Base-by-base conservation (phyloP, 1,140 invertebrate species). In the Frieseomelitta varia region DNA sequence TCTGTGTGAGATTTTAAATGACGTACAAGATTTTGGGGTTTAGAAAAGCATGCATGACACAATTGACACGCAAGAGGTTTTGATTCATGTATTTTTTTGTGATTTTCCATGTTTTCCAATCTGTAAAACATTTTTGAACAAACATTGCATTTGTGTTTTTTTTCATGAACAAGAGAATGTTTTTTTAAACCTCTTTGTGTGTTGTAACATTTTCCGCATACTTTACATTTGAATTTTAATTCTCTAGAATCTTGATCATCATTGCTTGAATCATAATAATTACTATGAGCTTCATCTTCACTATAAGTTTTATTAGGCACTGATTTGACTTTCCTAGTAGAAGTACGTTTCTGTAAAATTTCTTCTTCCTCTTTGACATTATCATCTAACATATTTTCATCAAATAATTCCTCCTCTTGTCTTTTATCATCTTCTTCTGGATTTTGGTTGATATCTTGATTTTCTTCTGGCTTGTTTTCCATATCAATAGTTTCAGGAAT, bases 151-250 rank as follows among this genome's bases (percentile, higher is more conserved):
- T 90, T 92, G 73, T 93, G 86, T 30, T 94, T 93, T 15, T 94
- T 95, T 24, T 93, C 93, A 51, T 95, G 94, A 17, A 92, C 91
- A 47, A 91, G 79, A 4, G 91, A 90, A 84, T 95, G 94, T 78
- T 94, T 95, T 75, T 94, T 95, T 11, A 94, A 79, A 14, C 93
- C 93, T 63, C 94, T 94, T n/a, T 93, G 91, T 0, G 93, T 93
- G 6, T 88, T 88, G 19, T 93, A 94, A 19, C 84, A 84, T 65
- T 94, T 94, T 0, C 88, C 91, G 65, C 94, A 95, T 4, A 92
- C 63, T n/a, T 93, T 91, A 55, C 94, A 95, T 27, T 93, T 91
- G 63, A 93, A 95, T 71, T 93, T 92, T 10, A 85, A 91, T 34
- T 91, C 91, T 34, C 92, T 88, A 2, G 79, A 78, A 74, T 91